Percentiles rank a stretch among this genome's conserved stretches.
Evolutionary conservation across 2,113 vertebrate species (phyloP).

Genomic region (Sander lucioperca): DNA sequence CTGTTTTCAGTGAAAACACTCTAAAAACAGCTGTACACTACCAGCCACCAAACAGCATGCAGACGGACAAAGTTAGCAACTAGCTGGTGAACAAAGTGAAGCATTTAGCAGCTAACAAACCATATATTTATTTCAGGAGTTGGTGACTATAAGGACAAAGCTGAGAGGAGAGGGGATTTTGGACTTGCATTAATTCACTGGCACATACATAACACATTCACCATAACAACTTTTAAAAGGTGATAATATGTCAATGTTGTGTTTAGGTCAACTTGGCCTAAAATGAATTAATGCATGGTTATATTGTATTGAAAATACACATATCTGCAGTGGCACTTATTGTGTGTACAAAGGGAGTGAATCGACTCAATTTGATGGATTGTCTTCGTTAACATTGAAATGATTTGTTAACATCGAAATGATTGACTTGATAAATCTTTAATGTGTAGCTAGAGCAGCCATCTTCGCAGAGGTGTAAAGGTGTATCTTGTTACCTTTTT

Average conservation of each 20-base stretch:
- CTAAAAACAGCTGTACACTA: background rate
- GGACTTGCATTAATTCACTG: background rate
- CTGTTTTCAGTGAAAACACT: background rate
- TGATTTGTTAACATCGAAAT: background rate
- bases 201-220: background rate
- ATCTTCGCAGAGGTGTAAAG: background rate
- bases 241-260: background rate
- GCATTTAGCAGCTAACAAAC: background rate
- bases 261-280: background rate
- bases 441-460: background rate
- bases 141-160: background rate
- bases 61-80: background rate
- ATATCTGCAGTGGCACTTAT: background rate
- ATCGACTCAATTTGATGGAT: background rate
- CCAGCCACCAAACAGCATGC: background rate
- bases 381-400: background rate
- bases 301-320: background rate
- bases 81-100: background rate
- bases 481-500: background rate
- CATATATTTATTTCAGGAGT: background rate
- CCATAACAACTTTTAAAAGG: background rate
- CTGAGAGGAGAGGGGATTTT: background rate
- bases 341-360: conserved; percentile 1
- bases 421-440: background rate
- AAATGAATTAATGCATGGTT: background rate